Evolutionary conservation across 1,140 invertebrate species (phyloP).

Genomic region (Aphaenogaster ashmeadi): DNA sequence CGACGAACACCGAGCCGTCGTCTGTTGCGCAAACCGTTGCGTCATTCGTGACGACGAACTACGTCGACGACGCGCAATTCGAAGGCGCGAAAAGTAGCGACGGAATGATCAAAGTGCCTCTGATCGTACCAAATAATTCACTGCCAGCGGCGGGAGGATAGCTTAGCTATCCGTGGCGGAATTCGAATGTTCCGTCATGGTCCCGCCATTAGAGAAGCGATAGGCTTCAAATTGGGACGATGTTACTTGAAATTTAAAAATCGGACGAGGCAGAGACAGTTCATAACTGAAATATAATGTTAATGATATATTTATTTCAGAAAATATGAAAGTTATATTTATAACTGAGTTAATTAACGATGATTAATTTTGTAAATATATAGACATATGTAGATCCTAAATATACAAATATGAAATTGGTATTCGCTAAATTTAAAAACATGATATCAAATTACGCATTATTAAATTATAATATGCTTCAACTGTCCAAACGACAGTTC

Average conservation of each 20-base stretch:
- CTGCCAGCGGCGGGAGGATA: background rate
- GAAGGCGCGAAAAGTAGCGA: background rate
- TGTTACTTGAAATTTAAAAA: background rate
- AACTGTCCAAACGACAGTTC: background rate
- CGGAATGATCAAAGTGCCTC: constrained; percentile 37
- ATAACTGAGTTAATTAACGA: background rate
- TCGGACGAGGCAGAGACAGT: background rate
- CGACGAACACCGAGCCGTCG: background rate
- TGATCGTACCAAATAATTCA: constrained; percentile 51
- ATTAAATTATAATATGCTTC: background rate
- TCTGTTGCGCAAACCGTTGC: background rate
- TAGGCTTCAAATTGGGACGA: background rate
- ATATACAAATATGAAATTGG: background rate
- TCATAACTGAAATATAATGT: background rate
- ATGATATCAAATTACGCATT: background rate
- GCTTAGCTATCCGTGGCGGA: background rate
- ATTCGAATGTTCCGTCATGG: background rate
- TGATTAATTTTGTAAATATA: constrained; percentile 43
- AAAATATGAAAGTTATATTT: constrained; percentile 11
- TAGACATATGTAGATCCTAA: background rate
- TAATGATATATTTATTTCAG: background rate
- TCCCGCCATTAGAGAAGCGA: background rate
- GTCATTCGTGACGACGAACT: background rate
- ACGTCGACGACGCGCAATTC: background rate
- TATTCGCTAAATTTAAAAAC: background rate